These are phyloP conservation scores for human (Homo sapiens) DNA, from an alignment of 2,113 vertebrate genomes.

Conservation along the genomic window GRCh38 chr5:107273501-107274000, in stretches of 20 bases:
- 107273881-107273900: neutral
- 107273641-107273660: neutral
- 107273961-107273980: neutral
- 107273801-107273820: conserved; percentile 2
- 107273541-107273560: conserved; percentile 1
- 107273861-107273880: neutral
- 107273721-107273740: conserved; percentile 49
- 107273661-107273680: neutral
- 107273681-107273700: neutral
- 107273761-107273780: neutral
- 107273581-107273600: neutral
- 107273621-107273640: neutral
- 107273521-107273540: neutral
- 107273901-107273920: neutral
- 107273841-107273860: neutral
- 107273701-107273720: neutral
- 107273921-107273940: neutral
- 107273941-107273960: neutral
- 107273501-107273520: neutral
- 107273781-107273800: neutral
- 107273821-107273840: neutral
- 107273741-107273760: neutral
- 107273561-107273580: neutral
- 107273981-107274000: neutral
- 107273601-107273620: neutral